Conservation (phyloP, 2,113 vertebrate species). For the Lepidothrix coronata region DNA sequence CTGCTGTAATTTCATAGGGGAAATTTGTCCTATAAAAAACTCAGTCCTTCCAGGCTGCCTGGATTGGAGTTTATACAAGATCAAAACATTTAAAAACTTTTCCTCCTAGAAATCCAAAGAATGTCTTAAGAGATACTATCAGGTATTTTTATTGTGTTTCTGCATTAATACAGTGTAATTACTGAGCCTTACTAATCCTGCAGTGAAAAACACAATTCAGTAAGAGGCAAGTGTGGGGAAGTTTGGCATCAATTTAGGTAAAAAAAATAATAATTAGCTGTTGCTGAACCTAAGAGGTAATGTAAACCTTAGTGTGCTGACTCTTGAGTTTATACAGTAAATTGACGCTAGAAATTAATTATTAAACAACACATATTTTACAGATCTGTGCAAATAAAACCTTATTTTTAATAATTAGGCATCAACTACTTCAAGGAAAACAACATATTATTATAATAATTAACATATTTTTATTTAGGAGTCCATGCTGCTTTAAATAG, state of each 20-base stretch:
- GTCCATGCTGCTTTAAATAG: constrained; percentile 66
- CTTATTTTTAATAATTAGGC: background rate
- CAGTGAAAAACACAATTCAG: background rate
- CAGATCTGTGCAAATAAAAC: background rate
- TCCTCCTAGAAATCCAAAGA: background rate
- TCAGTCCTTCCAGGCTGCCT: background rate
- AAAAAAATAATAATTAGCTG: background rate
- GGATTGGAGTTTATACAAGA: background rate
- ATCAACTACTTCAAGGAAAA: background rate
- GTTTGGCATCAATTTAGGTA: background rate
- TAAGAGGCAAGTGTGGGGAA: background rate
- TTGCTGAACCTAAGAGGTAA: background rate
- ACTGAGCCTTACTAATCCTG: background rate
- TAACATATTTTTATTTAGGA: constrained; percentile 23
- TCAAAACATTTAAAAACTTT: background rate
- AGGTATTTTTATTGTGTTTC: background rate
- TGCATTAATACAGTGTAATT: background rate
- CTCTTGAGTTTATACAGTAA: background rate
- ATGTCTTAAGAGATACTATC: background rate
- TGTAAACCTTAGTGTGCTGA: background rate
- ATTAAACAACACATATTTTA: background rate
- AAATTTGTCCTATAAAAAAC: background rate
- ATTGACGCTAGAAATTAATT: background rate
- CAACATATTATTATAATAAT: background rate
- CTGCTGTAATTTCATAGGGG: background rate